Percentiles rank a stretch among this genome's conserved stretches.
Evolutionary conservation across 2,797 vertebrate species (phyloP).

Genomic region (Garrulus glandarius): DNA sequence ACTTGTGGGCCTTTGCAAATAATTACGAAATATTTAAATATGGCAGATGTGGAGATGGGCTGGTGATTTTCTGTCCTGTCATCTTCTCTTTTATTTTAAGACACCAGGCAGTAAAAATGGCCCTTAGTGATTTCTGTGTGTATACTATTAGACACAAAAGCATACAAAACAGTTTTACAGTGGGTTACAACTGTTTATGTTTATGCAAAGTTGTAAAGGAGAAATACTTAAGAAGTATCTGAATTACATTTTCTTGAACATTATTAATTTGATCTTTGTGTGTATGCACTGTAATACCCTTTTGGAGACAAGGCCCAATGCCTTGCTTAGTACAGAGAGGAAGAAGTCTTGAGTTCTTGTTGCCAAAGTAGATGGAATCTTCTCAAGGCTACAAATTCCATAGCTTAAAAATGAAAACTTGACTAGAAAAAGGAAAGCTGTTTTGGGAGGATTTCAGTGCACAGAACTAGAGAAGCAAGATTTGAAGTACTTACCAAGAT

Average conservation of each 20-base stretch:
- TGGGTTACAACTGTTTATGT: background rate
- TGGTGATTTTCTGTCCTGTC: background rate
- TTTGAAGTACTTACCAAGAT: background rate
- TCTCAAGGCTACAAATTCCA: background rate
- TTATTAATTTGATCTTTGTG: background rate
- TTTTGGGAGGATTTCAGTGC: background rate
- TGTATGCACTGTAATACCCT: background rate
- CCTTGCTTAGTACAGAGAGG: background rate
- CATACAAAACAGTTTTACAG: background rate
- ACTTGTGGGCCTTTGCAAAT: background rate
- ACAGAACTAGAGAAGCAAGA: background rate
- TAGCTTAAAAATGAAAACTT: background rate
- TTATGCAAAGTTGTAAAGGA: background rate
- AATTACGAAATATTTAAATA: background rate
- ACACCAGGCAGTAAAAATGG: background rate
- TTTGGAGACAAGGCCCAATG: background rate
- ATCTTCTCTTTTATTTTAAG: background rate
- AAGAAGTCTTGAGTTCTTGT: background rate
- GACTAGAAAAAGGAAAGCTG: background rate
- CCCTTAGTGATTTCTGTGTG: background rate
- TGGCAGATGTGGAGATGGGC: background rate
- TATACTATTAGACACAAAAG: background rate
- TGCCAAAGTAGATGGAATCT: background rate
- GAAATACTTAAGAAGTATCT: background rate
- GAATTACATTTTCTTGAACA: background rate